These are phyloP conservation scores for Rhagonycha lutea DNA, from an alignment of 2,888 invertebrate genomes.

Conservation along the genomic window DNA sequence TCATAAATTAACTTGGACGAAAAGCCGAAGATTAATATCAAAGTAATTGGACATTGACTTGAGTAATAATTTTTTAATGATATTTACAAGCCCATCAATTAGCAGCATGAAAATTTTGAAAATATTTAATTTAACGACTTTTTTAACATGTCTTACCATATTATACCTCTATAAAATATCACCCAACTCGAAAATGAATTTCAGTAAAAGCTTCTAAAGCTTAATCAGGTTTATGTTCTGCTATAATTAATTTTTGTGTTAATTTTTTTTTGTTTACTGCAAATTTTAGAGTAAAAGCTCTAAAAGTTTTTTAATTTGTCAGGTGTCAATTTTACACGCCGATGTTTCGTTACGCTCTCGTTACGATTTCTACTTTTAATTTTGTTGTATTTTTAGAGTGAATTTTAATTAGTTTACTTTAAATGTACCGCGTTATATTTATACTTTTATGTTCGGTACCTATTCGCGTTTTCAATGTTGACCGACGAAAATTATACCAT, in stretches of 20 bases:
- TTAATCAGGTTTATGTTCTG: background rate
- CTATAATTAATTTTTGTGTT: background rate
- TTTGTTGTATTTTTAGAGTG: background rate
- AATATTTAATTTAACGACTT: background rate
- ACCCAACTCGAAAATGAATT: background rate
- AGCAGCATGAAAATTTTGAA: background rate
- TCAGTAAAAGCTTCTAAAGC: background rate
- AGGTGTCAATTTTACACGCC: background rate
- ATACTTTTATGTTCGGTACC: background rate
- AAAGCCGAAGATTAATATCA: background rate
- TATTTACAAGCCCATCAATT: conserved; percentile 1
- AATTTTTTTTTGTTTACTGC: background rate
- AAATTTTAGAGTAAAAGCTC: background rate
- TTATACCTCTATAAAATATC: background rate
- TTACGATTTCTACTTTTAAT: background rate
- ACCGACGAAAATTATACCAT: background rate
- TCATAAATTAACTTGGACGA: background rate
- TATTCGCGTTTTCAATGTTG: background rate
- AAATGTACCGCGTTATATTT: background rate
- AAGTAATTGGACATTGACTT: background rate
- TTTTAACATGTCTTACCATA: background rate
- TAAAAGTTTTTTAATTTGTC: background rate
- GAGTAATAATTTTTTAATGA: background rate
- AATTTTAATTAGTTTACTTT: background rate
- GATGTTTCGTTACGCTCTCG: background rate